Evolutionary conservation across 2,113 vertebrate species (phyloP).

Genomic region (Macheiramphus alcinus): DNA sequence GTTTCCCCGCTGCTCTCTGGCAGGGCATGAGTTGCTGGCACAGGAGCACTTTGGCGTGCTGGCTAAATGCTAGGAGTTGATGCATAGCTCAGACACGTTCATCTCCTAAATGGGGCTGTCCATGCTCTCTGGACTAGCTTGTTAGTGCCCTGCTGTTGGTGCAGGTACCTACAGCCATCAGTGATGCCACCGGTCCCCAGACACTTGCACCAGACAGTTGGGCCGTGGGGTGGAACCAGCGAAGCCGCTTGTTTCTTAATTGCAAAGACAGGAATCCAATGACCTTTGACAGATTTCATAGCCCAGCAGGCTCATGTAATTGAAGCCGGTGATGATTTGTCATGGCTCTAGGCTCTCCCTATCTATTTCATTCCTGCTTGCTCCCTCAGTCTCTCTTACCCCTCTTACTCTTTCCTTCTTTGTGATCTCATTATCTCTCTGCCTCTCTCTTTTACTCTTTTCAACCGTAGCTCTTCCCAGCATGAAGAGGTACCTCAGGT

Average conservation of each 20-base stretch:
- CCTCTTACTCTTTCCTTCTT: neutral
- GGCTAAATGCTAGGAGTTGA: neutral
- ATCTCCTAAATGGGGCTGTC: neutral
- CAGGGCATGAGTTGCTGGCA: neutral
- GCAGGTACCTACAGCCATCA: neutral
- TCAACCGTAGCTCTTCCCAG: neutral
- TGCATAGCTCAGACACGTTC: neutral
- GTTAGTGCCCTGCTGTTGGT: neutral
- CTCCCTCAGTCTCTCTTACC: neutral
- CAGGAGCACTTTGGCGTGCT: neutral
- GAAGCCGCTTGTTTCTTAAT: slow-evolving; percentile 27
- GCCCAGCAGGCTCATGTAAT: slow-evolving; percentile 47
- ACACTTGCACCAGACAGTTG: neutral
- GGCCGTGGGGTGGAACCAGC: neutral
- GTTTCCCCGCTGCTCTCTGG: neutral
- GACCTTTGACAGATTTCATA: slow-evolving; percentile 63
- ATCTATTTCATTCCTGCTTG: neutral
- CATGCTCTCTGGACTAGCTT: neutral
- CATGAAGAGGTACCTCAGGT: neutral
- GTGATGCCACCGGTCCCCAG: neutral
- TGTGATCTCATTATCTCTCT: neutral
- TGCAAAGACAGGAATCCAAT: slow-evolving; percentile 31
- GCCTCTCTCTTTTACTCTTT: neutral
- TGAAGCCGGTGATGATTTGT: slow-evolving; percentile 60
- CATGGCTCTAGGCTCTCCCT: slow-evolving; percentile 26